phyloP scores from a whole-genome alignment of 2,113 vertebrate genomes.

The Theristicus caerulescens region DNA sequence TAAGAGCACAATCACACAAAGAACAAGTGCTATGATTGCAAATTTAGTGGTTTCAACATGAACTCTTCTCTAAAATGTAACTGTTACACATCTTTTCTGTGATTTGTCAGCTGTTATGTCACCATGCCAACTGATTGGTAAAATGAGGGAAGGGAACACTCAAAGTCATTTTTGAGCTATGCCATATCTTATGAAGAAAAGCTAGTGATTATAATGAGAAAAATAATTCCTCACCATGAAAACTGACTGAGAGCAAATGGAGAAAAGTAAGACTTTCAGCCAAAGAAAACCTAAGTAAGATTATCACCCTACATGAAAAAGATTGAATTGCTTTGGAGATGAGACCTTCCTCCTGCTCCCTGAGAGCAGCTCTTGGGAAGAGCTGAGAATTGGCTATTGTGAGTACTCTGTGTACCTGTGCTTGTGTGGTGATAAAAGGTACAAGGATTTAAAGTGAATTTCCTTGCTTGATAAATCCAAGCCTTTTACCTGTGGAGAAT shows the following conservation, averaged over 20 bases:
- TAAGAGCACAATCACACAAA: neutral
- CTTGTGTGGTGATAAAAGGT: neutral
- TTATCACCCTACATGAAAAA: neutral
- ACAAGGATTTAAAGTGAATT: neutral
- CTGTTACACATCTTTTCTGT: conserved; percentile 2
- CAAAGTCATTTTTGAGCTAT: conserved; percentile 37
- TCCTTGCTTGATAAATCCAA: neutral
- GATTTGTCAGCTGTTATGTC: conserved; percentile 56
- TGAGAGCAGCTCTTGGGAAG: neutral
- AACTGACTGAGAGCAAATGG: conserved; percentile 1
- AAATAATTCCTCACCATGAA: neutral
- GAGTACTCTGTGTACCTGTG: neutral
- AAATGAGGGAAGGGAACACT: neutral
- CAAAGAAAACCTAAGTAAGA: neutral
- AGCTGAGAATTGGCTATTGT: neutral
- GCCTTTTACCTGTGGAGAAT: neutral
- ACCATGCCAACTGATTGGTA: conserved; percentile 37
- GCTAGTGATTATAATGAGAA: conserved; percentile 33
- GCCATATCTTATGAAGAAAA: conserved; percentile 19
- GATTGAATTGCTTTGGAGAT: neutral
- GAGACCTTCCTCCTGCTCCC: neutral
- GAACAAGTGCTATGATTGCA: conserved; percentile 23
- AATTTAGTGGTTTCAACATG: conserved; percentile 9
- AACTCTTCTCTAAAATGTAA: neutral
- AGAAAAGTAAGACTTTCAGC: neutral